Conservation (phyloP, 2,888 invertebrate genomes). For the Tromatobia lineatoria region DNA sequence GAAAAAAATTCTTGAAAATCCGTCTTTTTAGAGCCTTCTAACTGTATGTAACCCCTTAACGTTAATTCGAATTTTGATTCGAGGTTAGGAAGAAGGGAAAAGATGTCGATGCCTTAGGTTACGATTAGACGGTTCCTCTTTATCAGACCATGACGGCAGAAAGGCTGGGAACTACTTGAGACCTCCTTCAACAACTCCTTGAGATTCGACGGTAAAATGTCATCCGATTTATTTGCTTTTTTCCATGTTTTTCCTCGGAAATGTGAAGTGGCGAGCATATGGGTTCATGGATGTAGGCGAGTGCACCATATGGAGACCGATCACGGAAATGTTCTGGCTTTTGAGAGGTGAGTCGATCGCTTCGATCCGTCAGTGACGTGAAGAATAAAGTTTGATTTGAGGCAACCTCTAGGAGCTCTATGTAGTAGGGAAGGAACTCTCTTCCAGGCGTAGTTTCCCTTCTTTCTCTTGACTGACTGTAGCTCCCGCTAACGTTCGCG, state of each 20-base stretch:
- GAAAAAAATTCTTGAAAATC: no score
- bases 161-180: conserved; percentile 22
- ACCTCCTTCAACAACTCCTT: conserved; percentile 30
- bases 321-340: conserved; percentile 52
- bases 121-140: background rate
- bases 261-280: background rate
- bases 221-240: conserved; percentile 35
- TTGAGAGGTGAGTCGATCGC: conserved; percentile 49
- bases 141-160: background rate
- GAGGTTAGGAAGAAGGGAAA: background rate
- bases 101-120: background rate
- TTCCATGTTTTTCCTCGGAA: background rate
- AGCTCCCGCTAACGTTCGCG: conserved; percentile 49
- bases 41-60: no score
- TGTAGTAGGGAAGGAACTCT: conserved; percentile 23
- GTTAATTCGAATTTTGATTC: no score
- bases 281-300: conserved; percentile 36
- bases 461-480: conserved; percentile 47
- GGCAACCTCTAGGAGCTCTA: conserved; percentile 28
- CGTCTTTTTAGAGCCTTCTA: no score
- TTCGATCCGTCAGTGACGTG: conserved; percentile 62
- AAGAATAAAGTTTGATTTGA: conserved; percentile 60
- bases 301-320: conserved; percentile 49
- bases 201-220: conserved; percentile 20
- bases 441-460: conserved; percentile 44